Evolutionary conservation across 1,140 invertebrate genomes (phyloP).

Genomic region (Drosophila bocki): DNA sequence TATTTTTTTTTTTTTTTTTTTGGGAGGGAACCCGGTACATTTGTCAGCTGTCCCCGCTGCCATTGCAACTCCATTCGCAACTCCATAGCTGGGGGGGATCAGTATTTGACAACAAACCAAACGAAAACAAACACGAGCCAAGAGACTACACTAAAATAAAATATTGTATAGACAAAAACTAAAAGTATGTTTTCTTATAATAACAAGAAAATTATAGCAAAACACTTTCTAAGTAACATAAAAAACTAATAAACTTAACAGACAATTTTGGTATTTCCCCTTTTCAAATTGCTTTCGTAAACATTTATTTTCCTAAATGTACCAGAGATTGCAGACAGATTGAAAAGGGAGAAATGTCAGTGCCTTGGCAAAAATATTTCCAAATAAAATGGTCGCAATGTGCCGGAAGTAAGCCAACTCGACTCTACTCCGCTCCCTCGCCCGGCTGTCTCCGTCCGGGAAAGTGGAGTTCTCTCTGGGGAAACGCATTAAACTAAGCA

Average conservation of each 20-base stretch:
- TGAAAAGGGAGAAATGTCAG: conserved; percentile 28
- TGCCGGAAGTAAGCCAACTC: conserved; percentile 68
- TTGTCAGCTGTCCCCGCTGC: conserved; percentile 36
- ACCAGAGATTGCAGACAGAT: conserved; percentile 30
- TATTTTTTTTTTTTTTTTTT: conserved; percentile 12
- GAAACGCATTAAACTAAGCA: conserved; percentile 76
- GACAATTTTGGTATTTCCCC: background rate
- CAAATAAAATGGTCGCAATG: conserved; percentile 75
- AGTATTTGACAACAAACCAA: conserved; percentile 41
- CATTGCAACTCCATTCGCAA: conserved; percentile 16
- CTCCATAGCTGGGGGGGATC: conserved; percentile 4
- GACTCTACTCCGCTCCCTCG: conserved; percentile 10
- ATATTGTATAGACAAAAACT: background rate
- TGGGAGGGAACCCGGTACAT: conserved; percentile 20
- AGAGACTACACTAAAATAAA: conserved; percentile 3
- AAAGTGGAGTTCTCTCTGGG: conserved; percentile 29
- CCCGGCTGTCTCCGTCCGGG: conserved; percentile 21
- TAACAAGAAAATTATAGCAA: too few relatives aligned
- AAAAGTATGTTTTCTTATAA: too few relatives aligned
- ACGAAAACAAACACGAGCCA: conserved; percentile 40
- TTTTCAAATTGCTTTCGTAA: background rate
- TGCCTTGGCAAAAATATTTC: conserved; percentile 64
- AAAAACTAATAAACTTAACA: too few relatives aligned
- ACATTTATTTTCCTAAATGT: conserved; percentile 4
- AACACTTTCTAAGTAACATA: too few relatives aligned